Percentiles rank a stretch among this genome's conserved stretches.
These are phyloP conservation scores for Himalopsyche anomala DNA, from an alignment of 2,888 invertebrate species.

Conservation along the genomic window DNA sequence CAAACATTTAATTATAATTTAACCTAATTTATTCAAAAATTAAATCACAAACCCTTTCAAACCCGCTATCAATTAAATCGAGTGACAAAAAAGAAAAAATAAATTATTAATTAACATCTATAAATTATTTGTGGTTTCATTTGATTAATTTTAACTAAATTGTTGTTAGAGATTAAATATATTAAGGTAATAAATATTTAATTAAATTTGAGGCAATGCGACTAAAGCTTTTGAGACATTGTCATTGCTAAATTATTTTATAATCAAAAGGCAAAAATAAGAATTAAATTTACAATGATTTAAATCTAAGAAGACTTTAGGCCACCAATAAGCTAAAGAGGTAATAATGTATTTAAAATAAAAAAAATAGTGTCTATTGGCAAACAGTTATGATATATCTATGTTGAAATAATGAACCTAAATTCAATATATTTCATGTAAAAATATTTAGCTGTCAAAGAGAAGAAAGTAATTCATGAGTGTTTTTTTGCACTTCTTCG, in stretches of 20 bases:
- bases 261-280: neutral
- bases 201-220: neutral
- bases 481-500: too few relatives aligned
- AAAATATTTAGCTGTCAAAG: too few relatives aligned
- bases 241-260: neutral
- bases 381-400: too few relatives aligned
- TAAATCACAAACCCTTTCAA: conserved; percentile 47
- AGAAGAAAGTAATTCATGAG: too few relatives aligned
- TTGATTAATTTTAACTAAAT: neutral
- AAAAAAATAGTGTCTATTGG: too few relatives aligned
- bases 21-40: conserved; percentile 41
- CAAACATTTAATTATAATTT: conserved; percentile 30
- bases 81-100: conserved; percentile 11
- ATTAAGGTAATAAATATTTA: neutral
- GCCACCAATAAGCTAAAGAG: neutral
- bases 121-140: conserved; percentile 7
- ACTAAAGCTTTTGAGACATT: conserved; percentile 7
- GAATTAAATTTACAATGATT: neutral
- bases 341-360: too few relatives aligned
- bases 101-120: conserved; percentile 23
- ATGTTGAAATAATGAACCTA: too few relatives aligned
- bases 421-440: too few relatives aligned
- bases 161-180: neutral
- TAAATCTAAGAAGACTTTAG: conserved; percentile 14
- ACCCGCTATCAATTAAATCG: neutral